phyloP scores from a whole-genome alignment of 2,797 vertebrate species.

The Cossypha heuglini region DNA sequence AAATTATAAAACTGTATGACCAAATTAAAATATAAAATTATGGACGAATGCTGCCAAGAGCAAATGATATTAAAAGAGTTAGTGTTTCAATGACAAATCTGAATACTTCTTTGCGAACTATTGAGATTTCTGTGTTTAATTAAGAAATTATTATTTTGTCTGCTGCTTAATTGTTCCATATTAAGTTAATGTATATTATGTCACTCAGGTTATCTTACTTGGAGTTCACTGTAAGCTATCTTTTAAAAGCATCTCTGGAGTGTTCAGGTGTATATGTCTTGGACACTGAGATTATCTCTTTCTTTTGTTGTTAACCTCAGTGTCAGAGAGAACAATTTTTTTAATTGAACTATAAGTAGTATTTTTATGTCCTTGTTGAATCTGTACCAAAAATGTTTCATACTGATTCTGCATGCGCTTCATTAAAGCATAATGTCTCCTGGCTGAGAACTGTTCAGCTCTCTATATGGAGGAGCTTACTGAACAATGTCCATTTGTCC shows the following conservation, averaged over 20 bases:
- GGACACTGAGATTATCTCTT: background rate
- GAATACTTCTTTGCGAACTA: background rate
- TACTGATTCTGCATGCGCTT: background rate
- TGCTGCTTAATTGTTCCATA: background rate
- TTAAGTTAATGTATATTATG: background rate
- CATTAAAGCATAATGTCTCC: background rate
- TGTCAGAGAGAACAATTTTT: background rate
- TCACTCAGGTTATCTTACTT: background rate
- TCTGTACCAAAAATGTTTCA: background rate
- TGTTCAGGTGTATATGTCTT: background rate
- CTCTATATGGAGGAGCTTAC: background rate
- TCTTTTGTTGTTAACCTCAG: background rate
- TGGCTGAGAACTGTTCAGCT: background rate
- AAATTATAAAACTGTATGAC: background rate
- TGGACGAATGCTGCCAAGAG: background rate
- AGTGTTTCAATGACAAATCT: background rate
- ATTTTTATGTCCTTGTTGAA: background rate
- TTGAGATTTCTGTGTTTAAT: background rate
- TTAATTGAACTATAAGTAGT: background rate
- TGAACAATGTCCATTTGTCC: background rate
- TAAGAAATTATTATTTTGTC: background rate
- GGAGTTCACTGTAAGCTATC: background rate
- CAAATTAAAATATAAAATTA: background rate
- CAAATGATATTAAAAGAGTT: background rate
- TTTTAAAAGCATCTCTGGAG: background rate